These are phyloP conservation scores for Mesocricetus auratus DNA, from an alignment of 2,113 vertebrate species.

Conservation along the genomic window DNA sequence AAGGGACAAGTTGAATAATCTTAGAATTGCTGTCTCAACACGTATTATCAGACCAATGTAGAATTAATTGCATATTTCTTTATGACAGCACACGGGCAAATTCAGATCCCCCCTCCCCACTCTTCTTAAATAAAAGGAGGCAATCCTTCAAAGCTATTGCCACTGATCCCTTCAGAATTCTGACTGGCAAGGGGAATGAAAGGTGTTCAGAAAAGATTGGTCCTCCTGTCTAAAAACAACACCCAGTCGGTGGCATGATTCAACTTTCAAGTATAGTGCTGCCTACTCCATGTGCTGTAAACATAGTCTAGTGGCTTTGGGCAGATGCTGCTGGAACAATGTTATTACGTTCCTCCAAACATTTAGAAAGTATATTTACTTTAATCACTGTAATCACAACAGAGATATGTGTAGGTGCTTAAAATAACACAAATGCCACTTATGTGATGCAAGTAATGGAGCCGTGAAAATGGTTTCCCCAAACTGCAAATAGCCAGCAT, in stretches of 20 bases:
- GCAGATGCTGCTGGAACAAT: conserved; percentile 62
- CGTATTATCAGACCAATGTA: neutral
- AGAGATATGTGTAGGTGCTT: conserved; percentile 51
- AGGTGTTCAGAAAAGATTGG: conserved; percentile 13
- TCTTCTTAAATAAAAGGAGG: neutral
- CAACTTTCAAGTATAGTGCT: conserved; percentile 37
- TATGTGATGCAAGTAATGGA: conserved; percentile 5
- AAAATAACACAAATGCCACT: conserved; percentile 62
- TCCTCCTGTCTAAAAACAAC: neutral
- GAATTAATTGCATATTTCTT: conserved; percentile 22
- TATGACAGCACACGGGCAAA: conserved; percentile 1
- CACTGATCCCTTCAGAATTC: neutral
- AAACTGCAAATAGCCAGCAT: conserved; percentile 58
- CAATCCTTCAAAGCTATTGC: neutral
- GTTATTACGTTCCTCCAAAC: conserved; percentile 69
- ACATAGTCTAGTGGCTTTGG: conserved; percentile 8
- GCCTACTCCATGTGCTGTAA: neutral
- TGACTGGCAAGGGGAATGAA: conserved; percentile 18
- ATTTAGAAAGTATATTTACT: conserved; percentile 66
- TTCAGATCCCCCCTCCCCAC: neutral
- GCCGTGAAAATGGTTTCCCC: conserved; percentile 64
- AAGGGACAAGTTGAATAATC: conserved; percentile 37
- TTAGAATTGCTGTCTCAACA: neutral
- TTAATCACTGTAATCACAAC: conserved; percentile 70
- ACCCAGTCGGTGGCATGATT: neutral